phyloP scores from a whole-genome alignment of 2,113 vertebrate genomes.

The Anolis carolinensis region DNA sequence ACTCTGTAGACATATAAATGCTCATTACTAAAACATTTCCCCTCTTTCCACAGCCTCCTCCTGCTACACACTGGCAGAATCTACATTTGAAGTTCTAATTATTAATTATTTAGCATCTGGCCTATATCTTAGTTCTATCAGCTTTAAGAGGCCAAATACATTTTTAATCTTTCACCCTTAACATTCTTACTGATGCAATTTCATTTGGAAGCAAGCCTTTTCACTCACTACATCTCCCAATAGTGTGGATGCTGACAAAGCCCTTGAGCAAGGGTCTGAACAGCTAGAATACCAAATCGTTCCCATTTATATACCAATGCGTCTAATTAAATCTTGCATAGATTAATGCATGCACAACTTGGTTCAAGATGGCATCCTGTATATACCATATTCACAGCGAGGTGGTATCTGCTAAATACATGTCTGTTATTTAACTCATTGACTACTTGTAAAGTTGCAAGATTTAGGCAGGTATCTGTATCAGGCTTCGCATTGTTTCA shows the following conservation, averaged over 20 bases:
- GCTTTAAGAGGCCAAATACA: background rate
- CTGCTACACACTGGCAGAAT: background rate
- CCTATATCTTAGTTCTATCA: background rate
- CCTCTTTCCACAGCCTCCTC: background rate
- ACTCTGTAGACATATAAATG: background rate
- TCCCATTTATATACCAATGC: too few species aligned
- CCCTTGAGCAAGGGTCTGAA: background rate
- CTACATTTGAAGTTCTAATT: background rate
- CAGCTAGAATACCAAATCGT: background rate
- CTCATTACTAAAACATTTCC: background rate
- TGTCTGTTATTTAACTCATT: background rate
- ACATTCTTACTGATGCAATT: background rate
- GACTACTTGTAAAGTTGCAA: background rate
- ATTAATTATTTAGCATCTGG: conserved; percentile 18
- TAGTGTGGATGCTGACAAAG: too few species aligned
- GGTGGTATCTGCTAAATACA: background rate
- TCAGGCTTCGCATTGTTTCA: too few species aligned
- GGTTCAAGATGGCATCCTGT: too few species aligned
- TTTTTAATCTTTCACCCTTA: conserved; percentile 2
- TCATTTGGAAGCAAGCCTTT: background rate
- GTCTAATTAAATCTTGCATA: background rate
- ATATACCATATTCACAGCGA: too few species aligned
- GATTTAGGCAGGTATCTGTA: too few species aligned
- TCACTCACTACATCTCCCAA: background rate
- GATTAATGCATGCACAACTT: background rate